phyloP scores from a whole-genome alignment of 2,888 invertebrate species.

The Pemphredon lugubris region DNA sequence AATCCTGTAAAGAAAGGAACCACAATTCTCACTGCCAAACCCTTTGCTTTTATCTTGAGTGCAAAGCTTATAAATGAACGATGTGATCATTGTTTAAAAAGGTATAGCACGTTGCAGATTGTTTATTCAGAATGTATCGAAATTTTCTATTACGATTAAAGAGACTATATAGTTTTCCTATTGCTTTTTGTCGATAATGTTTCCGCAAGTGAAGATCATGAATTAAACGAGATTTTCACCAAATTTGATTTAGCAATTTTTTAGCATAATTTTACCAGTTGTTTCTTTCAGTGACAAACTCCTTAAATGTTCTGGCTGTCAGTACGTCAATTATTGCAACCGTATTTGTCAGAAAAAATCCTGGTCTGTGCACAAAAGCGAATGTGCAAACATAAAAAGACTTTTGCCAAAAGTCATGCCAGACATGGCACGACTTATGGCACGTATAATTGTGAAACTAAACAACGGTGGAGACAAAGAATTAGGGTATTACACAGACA shows the following conservation, averaged over 20 bases:
- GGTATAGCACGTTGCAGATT: slow-evolving; percentile 53
- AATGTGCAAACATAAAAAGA: slow-evolving; percentile 89
- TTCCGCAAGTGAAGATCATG: too few species aligned
- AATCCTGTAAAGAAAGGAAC: slow-evolving; percentile 72
- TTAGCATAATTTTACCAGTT: too few species aligned
- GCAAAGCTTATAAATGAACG: slow-evolving; percentile 86
- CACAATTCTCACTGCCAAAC: slow-evolving; percentile 52
- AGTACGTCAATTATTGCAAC: slow-evolving; percentile 92
- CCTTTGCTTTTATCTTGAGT: slow-evolving; percentile 81
- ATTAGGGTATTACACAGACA: slow-evolving; percentile 87
- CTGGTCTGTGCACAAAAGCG: slow-evolving; percentile 92
- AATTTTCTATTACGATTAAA: too few species aligned
- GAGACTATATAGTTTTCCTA: too few species aligned
- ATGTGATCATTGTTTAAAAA: slow-evolving; percentile 88
- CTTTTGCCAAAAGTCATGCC: slow-evolving; percentile 88
- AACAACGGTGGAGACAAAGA: slow-evolving; percentile 86
- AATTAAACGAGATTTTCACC: too few species aligned
- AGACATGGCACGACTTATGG: slow-evolving; percentile 91
- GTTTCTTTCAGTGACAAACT: slow-evolving; percentile 87
- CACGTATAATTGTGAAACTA: slow-evolving; percentile 88
- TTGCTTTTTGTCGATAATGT: too few species aligned
- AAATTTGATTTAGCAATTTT: too few species aligned
- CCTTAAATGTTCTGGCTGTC: slow-evolving; percentile 91
- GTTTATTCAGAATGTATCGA: too few species aligned
- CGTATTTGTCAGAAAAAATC: slow-evolving; percentile 90